Conservation (phyloP, 2,797 vertebrate genomes). For the Holocentrus rufus region DNA sequence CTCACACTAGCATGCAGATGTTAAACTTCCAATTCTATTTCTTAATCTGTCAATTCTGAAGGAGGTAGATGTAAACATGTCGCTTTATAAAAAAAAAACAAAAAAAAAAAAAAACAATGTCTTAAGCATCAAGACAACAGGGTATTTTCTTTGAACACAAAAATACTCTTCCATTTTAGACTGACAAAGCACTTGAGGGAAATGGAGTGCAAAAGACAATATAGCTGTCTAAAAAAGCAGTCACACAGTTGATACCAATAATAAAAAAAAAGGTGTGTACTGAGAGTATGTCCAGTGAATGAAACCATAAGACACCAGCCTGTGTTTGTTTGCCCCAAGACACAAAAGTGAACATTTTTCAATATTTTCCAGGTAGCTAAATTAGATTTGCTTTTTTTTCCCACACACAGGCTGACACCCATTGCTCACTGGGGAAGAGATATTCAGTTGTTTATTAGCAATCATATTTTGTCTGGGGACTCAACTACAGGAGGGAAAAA, state of each 20-base stretch:
- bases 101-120: background rate
- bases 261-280: slow-evolving; percentile 33
- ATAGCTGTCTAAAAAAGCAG: slow-evolving; percentile 55
- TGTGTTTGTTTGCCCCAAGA: slow-evolving; percentile 31
- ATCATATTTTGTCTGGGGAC: slow-evolving; percentile 29
- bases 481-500: slow-evolving; percentile 8
- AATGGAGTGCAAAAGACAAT: slow-evolving; percentile 42
- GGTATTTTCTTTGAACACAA: slow-evolving; percentile 39
- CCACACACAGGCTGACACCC: background rate
- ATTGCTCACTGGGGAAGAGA: slow-evolving; percentile 18
- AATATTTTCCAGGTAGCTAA: slow-evolving; percentile 5
- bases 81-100: slow-evolving; percentile 5
- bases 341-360: background rate
- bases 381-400: background rate
- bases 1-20: background rate
- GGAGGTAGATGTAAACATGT: slow-evolving; percentile 33
- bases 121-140: background rate
- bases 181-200: slow-evolving; percentile 42
- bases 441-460: slow-evolving; percentile 32
- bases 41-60: slow-evolving; percentile 29
- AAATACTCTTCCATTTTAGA: slow-evolving; percentile 38
- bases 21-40: slow-evolving; percentile 34
- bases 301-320: slow-evolving; percentile 48
- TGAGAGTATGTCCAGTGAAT: slow-evolving; percentile 30
- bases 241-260: slow-evolving; percentile 17